Base-by-base conservation (phyloP, 2,888 invertebrate species). In the Apoda limacodes region DNA sequence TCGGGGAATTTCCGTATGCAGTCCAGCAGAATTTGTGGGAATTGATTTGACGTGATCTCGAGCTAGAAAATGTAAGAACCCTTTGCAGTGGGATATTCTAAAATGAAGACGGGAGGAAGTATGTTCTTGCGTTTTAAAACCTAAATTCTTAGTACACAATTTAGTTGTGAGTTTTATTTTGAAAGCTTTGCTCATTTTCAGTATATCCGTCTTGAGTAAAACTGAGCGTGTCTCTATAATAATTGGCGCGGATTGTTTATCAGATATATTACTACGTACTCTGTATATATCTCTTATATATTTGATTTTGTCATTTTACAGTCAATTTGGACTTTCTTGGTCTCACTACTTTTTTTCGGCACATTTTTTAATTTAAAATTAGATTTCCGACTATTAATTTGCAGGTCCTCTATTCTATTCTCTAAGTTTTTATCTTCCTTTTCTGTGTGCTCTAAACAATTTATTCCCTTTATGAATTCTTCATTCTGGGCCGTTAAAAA, bases 161-260 rank as follows among this genome's bases (percentile, higher is more conserved):
- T 45, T 43, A 2, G 9, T 14, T 24, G 36, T 40, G 10, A 35
- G 13, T 22, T 39, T 43, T 4, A 33, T 25, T 22, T 47, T 47
- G 25, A 35, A 42, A 2, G 15, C 17, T 22, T 45, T 46, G 12
- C 32, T 22, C 25, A 32, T 37, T 29, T 37, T 38, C 7, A 46
- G 9, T 1, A 40, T 14, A 6, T 39, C 34, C 2, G 22, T 33
- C 31, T 41, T 45, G 7, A 34, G 15, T 5, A 39, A 21, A 2
- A 43, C 41, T 1, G 46, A 42, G 3, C 22, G 10, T 3, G 37
- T 30, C 30, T 47, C 45, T 5, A 47, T 35, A 5, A 47, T 26
- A 10, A 46, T 40, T 3, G 44, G 29, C 4, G 34, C 17, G 4
- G 11, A 35, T 24, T 17, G 5, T 17, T 17, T 17, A 5, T 6